phyloP scores from a whole-genome alignment of 2,113 vertebrate species.

The Bufo gargarizans region DNA sequence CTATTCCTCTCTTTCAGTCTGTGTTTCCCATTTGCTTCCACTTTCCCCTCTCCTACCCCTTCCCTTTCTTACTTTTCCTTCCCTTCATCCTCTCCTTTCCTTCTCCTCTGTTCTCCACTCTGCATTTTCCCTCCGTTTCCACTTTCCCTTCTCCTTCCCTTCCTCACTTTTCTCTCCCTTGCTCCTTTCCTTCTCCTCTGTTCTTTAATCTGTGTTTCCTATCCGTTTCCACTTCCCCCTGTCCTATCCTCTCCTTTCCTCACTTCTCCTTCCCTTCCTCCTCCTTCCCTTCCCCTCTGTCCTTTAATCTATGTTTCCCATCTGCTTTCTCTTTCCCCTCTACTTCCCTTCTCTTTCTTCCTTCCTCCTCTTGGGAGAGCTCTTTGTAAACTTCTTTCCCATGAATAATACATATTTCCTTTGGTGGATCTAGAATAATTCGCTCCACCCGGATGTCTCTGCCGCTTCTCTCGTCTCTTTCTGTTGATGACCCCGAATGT shows the following conservation, averaged over 20 bases:
- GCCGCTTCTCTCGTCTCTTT: neutral
- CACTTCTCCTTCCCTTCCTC: neutral
- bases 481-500: neutral
- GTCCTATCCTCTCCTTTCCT: neutral
- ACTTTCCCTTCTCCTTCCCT: neutral
- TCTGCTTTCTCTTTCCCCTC: neutral
- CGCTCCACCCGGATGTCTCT: neutral
- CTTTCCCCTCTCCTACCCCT: neutral
- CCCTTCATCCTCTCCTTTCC: neutral
- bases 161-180: neutral
- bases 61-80: neutral
- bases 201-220: too few relatives aligned
- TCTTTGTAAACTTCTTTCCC: neutral
- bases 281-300: too few relatives aligned
- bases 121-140: neutral
- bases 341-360: neutral
- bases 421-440: neutral
- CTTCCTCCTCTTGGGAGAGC: neutral
- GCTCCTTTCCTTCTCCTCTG: too few relatives aligned
- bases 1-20: too few relatives aligned
- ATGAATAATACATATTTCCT: neutral
- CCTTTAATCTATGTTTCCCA: neutral
- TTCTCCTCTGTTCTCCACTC: too few relatives aligned
- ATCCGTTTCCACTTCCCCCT: neutral
- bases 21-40: neutral